A percentile compares a stretch with the other conserved stretches of the same genome.
phyloP scores from a whole-genome alignment of 2,888 invertebrate species.

The Xanthia icteritia region DNA sequence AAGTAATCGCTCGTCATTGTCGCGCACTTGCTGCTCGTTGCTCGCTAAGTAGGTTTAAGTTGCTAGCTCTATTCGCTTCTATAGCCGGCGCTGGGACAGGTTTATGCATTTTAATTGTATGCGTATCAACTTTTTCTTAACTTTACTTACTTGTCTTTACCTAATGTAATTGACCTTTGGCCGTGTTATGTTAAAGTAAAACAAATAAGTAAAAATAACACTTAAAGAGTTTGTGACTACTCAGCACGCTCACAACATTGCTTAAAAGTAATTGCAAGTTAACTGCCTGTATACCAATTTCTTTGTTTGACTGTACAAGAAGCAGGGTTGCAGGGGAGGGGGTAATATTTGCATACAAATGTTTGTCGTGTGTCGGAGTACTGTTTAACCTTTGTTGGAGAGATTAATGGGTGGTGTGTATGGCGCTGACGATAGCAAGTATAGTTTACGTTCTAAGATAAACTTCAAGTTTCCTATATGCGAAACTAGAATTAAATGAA shows the following conservation, averaged over 20 bases:
- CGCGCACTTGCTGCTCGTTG: not conserved
- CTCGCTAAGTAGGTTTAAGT: not conserved
- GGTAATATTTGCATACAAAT: slow-evolving; percentile 64
- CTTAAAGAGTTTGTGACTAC: not conserved
- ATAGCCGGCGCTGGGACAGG: not conserved
- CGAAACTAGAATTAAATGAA: not conserved
- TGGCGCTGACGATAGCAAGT: slow-evolving; percentile 21
- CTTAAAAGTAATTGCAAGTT: not conserved
- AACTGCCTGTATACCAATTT: not conserved
- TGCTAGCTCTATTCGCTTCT: not conserved
- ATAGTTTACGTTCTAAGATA: slow-evolving; percentile 20
- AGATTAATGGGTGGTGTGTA: slow-evolving; percentile 47
- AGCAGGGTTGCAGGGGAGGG: not conserved
- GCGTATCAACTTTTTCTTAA: not conserved
- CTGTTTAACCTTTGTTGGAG: slow-evolving; percentile 56
- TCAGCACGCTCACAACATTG: not conserved
- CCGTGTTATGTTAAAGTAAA: not conserved
- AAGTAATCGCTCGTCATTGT: not conserved
- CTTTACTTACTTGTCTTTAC: not conserved
- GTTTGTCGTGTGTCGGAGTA: slow-evolving; percentile 57
- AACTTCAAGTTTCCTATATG: not conserved
- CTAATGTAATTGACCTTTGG: not conserved
- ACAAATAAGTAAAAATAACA: not conserved
- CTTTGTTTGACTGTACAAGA: slow-evolving; percentile 5
- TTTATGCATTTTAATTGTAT: not conserved